Percentiles rank a stretch among this genome's conserved stretches.
These are phyloP conservation scores for Siniperca knerii DNA, from an alignment of 2,113 vertebrate genomes.

Conservation along the genomic window DNA sequence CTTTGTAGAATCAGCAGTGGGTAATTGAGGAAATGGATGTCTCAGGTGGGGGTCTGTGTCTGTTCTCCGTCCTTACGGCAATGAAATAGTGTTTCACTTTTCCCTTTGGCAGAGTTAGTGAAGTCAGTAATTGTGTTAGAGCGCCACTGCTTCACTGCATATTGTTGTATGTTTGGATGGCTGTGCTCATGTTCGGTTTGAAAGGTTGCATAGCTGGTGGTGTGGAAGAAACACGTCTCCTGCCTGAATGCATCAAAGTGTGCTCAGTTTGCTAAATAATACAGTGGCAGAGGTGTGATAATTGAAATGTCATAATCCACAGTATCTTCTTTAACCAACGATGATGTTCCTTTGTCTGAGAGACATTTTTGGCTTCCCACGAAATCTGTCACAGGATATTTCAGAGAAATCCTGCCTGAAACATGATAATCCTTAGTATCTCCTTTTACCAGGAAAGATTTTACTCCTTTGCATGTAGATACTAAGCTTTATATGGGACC, in stretches of 20 bases:
- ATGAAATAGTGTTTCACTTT: conserved; percentile 60
- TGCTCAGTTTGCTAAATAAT: conserved; percentile 51
- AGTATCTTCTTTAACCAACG: not conserved
- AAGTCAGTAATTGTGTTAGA: conserved; percentile 67
- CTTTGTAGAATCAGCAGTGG: conserved; percentile 75
- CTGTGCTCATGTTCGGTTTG: conserved; percentile 26
- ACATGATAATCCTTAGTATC: conserved; percentile 37
- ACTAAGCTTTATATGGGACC: conserved; percentile 10
- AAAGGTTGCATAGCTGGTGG: conserved; percentile 53
- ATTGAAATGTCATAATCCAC: conserved; percentile 39
- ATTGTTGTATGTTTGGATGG: conserved; percentile 48
- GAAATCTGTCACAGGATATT: conserved; percentile 31
- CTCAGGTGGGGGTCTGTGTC: conserved; percentile 61
- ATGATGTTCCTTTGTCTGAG: conserved; percentile 22
- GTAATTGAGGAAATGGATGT: conserved; percentile 71
- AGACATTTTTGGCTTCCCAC: conserved; percentile 15
- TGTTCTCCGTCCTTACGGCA: conserved; percentile 38
- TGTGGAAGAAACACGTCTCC: conserved; percentile 48
- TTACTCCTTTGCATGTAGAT: not conserved
- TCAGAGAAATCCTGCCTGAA: conserved; percentile 44
- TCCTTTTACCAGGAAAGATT: conserved; percentile 41
- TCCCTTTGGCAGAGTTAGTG: conserved; percentile 55
- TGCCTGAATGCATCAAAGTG: conserved; percentile 27
- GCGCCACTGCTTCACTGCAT: conserved; percentile 31
- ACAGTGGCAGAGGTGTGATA: conserved; percentile 30